These are phyloP conservation scores for Hydrozoanthus tunicans DNA, from an alignment of 64 coral and sea anemone genomes.

Conservation along the genomic window DNA sequence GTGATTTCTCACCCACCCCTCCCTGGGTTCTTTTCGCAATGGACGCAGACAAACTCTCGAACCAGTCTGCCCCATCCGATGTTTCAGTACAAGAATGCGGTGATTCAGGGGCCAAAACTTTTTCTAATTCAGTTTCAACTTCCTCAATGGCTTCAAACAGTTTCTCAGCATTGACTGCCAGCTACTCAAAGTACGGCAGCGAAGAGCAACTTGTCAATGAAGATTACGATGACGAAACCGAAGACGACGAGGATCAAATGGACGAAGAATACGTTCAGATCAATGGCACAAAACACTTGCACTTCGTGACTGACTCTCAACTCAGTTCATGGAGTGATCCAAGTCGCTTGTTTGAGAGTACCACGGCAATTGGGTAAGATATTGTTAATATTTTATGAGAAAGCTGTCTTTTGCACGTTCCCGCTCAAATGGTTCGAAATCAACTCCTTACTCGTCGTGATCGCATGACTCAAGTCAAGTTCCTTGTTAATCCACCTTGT, in stretches of 20 bases:
- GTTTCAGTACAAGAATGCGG: conserved; percentile 53
- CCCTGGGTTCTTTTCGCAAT: conserved; percentile 7
- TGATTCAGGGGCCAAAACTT: conserved; percentile 24
- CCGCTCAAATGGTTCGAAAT: not conserved
- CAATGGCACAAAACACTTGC: conserved; percentile 22
- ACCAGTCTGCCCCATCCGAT: conserved; percentile 56
- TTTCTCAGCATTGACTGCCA: conserved; percentile 48
- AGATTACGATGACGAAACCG: conserved; percentile 34
- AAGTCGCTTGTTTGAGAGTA: conserved; percentile 49
- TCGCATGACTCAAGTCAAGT: not conserved
- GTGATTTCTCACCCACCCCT: conserved; percentile 15
- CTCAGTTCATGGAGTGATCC: conserved; percentile 55
- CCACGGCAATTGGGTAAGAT: conserved; percentile 37
- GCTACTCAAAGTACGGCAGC: conserved; percentile 57
- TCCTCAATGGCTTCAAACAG: conserved; percentile 43
- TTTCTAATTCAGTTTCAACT: not conserved
- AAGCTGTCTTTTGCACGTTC: not conserved
- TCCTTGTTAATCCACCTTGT: not conserved
- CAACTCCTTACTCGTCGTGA: not conserved
- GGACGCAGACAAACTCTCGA: conserved; percentile 45
- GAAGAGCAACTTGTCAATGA: conserved; percentile 52
- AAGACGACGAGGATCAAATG: conserved; percentile 43
- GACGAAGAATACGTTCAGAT: conserved; percentile 50
- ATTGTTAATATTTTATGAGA: conserved; percentile 47
- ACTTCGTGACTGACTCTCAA: conserved; percentile 48